These are phyloP conservation scores for Physocephala rufipes DNA, from an alignment of 2,888 invertebrate species.

Conservation along the genomic window DNA sequence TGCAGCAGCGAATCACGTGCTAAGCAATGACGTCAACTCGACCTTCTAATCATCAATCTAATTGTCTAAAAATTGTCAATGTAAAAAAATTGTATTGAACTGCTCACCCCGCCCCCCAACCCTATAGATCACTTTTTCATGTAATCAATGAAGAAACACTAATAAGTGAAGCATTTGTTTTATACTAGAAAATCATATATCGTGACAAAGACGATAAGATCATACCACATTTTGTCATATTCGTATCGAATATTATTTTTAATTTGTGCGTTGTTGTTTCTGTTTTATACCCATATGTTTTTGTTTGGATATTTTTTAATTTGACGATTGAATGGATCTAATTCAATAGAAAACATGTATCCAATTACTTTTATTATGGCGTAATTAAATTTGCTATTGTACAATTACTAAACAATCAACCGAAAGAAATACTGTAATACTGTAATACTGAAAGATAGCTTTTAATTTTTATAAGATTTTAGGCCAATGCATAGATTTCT, in stretches of 20 bases:
- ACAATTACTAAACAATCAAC: background rate
- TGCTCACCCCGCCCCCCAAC: background rate
- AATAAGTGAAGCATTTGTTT: too few species aligned
- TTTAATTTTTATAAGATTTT: too few species aligned
- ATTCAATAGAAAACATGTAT: constrained; percentile 16
- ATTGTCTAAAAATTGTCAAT: too few species aligned
- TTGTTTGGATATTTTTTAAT: background rate
- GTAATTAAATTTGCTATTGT: background rate
- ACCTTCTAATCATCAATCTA: too few species aligned
- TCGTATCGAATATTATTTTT: constrained; percentile 34
- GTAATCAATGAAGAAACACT: constrained; percentile 17
- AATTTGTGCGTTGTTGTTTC: background rate
- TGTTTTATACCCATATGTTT: background rate
- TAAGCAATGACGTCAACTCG: too few species aligned
- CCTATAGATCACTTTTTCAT: constrained; percentile 7
- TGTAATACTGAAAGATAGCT: background rate
- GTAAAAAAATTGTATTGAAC: too few species aligned
- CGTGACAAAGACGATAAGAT: constrained; percentile 45
- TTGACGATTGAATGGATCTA: background rate
- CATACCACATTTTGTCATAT: constrained; percentile 56
- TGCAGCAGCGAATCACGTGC: too few species aligned
- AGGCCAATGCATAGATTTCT: too few species aligned
- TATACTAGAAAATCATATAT: background rate
- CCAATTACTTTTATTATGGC: constrained; percentile 17
- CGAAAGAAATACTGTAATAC: background rate